Evolutionary conservation across 2,113 vertebrate species (phyloP).

Genomic region (Riparia riparia): DNA sequence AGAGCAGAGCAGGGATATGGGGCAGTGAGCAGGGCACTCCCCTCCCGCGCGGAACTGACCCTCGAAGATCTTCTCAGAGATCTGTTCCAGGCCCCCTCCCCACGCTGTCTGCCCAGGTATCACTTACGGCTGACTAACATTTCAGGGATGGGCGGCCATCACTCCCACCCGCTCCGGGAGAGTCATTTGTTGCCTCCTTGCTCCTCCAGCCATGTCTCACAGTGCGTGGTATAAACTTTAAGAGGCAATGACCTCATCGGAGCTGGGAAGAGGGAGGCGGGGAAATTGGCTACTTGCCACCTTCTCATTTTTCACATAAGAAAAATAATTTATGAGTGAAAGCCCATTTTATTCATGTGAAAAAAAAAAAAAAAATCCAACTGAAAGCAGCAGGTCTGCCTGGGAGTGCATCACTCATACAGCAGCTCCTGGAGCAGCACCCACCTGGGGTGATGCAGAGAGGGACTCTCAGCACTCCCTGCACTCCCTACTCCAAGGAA

Average conservation of each 20-base stretch:
- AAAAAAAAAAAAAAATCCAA: background rate
- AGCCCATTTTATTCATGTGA: conserved; percentile 2
- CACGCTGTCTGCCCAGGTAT: background rate
- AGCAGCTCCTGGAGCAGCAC: background rate
- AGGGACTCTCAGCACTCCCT: accelerated
- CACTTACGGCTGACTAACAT: background rate
- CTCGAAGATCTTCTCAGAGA: accelerated
- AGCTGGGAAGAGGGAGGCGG: conserved; percentile 33
- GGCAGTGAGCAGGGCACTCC: too few relatives aligned
- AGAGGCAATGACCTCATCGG: conserved; percentile 68
- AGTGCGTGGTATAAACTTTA: conserved; percentile 44
- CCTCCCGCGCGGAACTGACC: accelerated
- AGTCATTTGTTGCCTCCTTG: background rate
- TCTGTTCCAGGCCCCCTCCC: background rate
- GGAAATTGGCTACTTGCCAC: conserved; percentile 50
- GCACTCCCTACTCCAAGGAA: background rate
- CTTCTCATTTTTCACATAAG: conserved; percentile 61
- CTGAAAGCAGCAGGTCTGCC: background rate
- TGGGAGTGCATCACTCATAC: background rate
- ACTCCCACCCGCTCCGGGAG: background rate
- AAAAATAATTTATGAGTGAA: conserved; percentile 38
- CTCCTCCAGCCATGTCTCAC: conserved; percentile 37
- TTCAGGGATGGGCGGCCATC: background rate
- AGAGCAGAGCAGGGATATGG: too few relatives aligned
- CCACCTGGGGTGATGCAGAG: background rate